These are phyloP conservation scores for Silvanus unidentatus DNA, from an alignment of 2,888 invertebrate genomes.

Conservation along the genomic window DNA sequence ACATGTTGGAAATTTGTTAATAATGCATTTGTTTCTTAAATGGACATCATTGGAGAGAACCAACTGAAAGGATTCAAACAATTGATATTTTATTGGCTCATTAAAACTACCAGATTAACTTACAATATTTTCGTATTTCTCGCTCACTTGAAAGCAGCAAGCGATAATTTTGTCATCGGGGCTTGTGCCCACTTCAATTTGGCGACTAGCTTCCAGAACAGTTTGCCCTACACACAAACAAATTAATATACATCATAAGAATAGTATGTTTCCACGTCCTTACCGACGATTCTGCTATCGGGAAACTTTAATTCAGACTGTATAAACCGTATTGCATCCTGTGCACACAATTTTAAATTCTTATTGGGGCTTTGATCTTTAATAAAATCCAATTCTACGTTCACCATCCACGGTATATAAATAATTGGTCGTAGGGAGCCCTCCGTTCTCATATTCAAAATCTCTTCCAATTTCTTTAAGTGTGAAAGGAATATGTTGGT, in stretches of 20 bases:
- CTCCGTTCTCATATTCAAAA: slow-evolving; percentile 28
- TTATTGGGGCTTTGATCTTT: slow-evolving; percentile 42
- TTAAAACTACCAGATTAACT: too few relatives aligned
- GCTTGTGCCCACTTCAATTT: slow-evolving; percentile 50
- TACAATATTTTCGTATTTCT: slow-evolving; percentile 51
- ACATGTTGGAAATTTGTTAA: slow-evolving; percentile 46
- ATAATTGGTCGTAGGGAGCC: slow-evolving; percentile 40
- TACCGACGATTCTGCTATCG: slow-evolving; percentile 32
- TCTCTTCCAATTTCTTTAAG: slow-evolving; percentile 40
- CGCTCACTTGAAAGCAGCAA: slow-evolving; percentile 52
- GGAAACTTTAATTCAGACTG: slow-evolving; percentile 46
- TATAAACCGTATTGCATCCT: slow-evolving; percentile 50
- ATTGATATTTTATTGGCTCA: too few relatives aligned
- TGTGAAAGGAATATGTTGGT: slow-evolving; percentile 50
- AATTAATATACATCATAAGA: too few relatives aligned
- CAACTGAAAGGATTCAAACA: slow-evolving; percentile 48
- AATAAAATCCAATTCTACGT: slow-evolving; percentile 54
- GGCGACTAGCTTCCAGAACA: slow-evolving; percentile 51
- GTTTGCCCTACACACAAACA: too few relatives aligned
- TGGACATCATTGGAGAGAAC: slow-evolving; percentile 56
- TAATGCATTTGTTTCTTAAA: slow-evolving; percentile 52
- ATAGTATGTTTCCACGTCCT: slow-evolving; percentile 6
- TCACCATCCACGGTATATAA: slow-evolving; percentile 56
- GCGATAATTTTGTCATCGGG: slow-evolving; percentile 57
- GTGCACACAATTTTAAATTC: slow-evolving; percentile 27